Evolutionary conservation across 2,797 vertebrate species (phyloP), one percentile per base, ranked within the genome.

Genomic region (Alauda arvensis): DNA sequence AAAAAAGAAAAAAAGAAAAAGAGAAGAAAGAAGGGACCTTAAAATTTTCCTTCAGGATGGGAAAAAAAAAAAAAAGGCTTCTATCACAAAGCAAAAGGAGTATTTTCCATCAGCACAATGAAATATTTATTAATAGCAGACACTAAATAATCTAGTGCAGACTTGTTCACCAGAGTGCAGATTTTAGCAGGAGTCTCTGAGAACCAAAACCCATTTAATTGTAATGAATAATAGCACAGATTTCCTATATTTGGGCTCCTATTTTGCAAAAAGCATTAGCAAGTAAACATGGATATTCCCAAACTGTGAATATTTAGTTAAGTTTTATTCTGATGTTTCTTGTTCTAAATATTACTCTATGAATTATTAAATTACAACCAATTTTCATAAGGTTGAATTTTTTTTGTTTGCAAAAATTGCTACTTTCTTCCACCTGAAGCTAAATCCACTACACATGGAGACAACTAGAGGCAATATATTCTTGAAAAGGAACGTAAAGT

Each of bases 291-390:
- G 96, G 96, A 97, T 98, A 98, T 97, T 98, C 96, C 96, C 97
- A 96, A 96, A 96, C 90, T 95, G 94, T 97, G 95, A 98, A 98
- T 98, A 97, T 97, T 98, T 97, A 97, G 97, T 97, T 97, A 98
- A 97, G 97, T 97, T 95, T 94, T 87, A 89, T 96, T 95, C 90
- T 94, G 89, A 90, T 85, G 88, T 75, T 93, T 91, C 90, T 95
- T 95, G 94, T 95, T 95, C 90, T 95, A 94, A 96, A 94, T 96
- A 96, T 88, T 95, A 85, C 60, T 80, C 53, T 69, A 96, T 97
- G 89, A 96, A 97, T 97, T 96, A 96, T 96, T 97, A 83, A 97
- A 71, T 68, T 57, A 42, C 34, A 77, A 83, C 85, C 8, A n/a
- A 82, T 94, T 91, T 93, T 94, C 78, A 21, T 57, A 78, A 91